A percentile compares a stretch with the other conserved stretches of the same genome.
Conservation (phyloP, 1,140 invertebrate genomes). For the Parapsyche elsis region DNA sequence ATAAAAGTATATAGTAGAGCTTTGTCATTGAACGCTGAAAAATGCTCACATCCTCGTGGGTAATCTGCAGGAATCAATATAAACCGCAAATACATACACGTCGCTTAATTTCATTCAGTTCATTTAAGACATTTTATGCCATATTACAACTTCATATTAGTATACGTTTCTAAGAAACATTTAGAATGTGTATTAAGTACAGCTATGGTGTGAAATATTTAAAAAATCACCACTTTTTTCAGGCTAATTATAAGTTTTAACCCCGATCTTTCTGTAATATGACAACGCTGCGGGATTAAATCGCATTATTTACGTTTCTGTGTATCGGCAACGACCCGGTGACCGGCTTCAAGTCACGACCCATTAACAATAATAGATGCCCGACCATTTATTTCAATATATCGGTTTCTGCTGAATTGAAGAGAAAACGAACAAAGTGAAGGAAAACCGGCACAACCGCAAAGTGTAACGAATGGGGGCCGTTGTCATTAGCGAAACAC, state of each 20-base stretch:
- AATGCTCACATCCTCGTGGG: not conserved
- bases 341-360: not conserved
- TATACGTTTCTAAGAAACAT: no score
- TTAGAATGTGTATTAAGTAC: no score
- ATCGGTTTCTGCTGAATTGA: constrained; percentile 10
- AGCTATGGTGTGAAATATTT: no score
- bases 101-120: not conserved
- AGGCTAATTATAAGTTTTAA: not conserved
- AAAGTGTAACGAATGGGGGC: constrained; percentile 12
- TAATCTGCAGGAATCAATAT: not conserved
- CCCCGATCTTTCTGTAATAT: not conserved
- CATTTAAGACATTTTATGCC: not conserved
- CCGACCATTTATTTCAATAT: constrained; percentile 34
- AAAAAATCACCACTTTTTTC: not conserved
- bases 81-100: not conserved
- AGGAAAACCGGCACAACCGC: not conserved
- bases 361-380: constrained; percentile 36
- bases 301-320: not conserved
- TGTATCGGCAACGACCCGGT: not conserved
- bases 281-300: not conserved
- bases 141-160: no score
- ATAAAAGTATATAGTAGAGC: constrained; percentile 18
- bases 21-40: not conserved
- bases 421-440: constrained; percentile 22
- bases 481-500: constrained; percentile 27